Evolutionary conservation across 2,888 invertebrate genomes (phyloP).

Genomic region (Alcis repandata): DNA sequence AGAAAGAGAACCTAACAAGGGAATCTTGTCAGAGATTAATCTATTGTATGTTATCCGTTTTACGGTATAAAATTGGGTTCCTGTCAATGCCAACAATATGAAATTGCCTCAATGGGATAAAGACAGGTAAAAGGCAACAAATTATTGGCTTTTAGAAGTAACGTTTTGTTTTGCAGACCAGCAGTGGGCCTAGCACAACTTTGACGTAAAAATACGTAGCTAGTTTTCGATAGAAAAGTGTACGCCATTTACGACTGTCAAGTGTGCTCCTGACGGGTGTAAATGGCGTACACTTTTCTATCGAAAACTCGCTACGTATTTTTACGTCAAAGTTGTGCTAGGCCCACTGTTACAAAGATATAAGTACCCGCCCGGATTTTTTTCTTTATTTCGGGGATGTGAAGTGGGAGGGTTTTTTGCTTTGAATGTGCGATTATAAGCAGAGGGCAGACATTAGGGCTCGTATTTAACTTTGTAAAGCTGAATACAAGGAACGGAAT

Average conservation of each 20-base stretch:
- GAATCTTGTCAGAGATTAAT: constrained; percentile 19
- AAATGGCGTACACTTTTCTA: too few relatives aligned
- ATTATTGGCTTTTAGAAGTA: constrained; percentile 29
- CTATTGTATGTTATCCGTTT: constrained; percentile 26
- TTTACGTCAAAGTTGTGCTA: too few relatives aligned
- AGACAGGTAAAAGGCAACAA: constrained; percentile 29
- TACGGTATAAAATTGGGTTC: constrained; percentile 28
- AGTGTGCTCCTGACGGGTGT: too few relatives aligned
- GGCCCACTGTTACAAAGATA: too few relatives aligned
- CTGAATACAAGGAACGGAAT: constrained; percentile 24
- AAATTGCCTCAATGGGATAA: constrained; percentile 26
- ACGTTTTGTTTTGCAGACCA: constrained; percentile 22
- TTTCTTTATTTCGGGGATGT: constrained; percentile 6
- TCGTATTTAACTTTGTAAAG: constrained; percentile 32
- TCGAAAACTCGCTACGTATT: too few relatives aligned
- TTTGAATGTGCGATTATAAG: constrained; percentile 12
- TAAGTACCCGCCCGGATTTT: constrained; percentile 3
- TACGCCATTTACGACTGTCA: too few relatives aligned
- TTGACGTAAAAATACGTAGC: too few relatives aligned
- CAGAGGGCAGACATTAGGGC: background rate
- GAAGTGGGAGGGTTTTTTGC: constrained; percentile 10
- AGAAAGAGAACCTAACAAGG: too few relatives aligned
- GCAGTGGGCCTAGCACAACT: too few relatives aligned
- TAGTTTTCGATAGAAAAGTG: too few relatives aligned
- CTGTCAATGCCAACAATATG: constrained; percentile 33